A percentile compares a stretch with the other conserved stretches of the same genome.
Evolutionary conservation across 2,888 invertebrate genomes (phyloP).

Genomic region (Hyposoter dolosus): DNA sequence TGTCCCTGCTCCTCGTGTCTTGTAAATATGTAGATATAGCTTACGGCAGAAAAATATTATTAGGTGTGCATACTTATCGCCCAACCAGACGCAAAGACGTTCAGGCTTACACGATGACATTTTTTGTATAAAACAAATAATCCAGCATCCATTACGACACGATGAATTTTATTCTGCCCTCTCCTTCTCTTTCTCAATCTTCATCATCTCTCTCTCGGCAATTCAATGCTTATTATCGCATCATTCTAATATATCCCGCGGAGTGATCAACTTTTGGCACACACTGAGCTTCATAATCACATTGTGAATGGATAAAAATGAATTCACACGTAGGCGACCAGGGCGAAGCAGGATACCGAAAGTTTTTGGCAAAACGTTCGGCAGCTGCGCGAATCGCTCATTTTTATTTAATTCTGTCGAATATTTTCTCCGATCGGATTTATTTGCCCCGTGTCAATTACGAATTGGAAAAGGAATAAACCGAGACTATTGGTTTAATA

Average conservation of each 20-base stretch:
- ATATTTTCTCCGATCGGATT: not conserved
- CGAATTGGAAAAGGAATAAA: not conserved
- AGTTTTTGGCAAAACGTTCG: not conserved
- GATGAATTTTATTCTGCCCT: not conserved
- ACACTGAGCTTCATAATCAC: not conserved
- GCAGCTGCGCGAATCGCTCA: too few species aligned
- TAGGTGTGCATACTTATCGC: constrained; percentile 33
- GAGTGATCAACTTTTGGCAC: constrained; percentile 9
- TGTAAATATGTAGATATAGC: constrained; percentile 83
- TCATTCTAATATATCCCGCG: not conserved
- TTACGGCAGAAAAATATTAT: constrained; percentile 22
- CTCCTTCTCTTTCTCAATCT: constrained; percentile 1
- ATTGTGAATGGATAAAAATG: not conserved
- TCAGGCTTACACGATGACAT: constrained; percentile 9
- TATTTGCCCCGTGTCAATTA: not conserved
- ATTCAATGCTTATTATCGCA: not conserved
- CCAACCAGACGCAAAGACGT: constrained; percentile 1
- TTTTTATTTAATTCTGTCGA: not conserved
- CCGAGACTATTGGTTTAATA: not conserved
- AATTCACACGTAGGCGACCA: not conserved
- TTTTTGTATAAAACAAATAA: constrained; percentile 1
- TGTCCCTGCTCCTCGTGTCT: constrained; percentile 61
- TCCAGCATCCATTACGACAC: not conserved
- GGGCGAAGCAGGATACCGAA: not conserved
- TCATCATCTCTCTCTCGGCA: not conserved